Evolutionary conservation across 2,888 invertebrate species (phyloP).

Genomic region (Alviniconcha strummeri): DNA sequence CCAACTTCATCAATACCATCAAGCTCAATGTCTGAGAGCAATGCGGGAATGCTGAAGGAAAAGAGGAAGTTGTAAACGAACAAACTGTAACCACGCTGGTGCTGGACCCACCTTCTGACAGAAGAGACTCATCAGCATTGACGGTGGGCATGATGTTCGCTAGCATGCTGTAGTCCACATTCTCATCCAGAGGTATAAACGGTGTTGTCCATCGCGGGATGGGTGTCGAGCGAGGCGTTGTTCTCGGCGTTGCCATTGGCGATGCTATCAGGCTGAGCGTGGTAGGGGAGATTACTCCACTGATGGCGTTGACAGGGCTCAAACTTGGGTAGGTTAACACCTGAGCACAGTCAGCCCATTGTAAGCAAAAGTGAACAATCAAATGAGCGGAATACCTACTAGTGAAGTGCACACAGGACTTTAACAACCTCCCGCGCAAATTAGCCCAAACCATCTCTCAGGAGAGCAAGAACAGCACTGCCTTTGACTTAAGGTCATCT

Average conservation of each 20-base stretch:
- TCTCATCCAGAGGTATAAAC: constrained; percentile 91
- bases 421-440: too few relatives aligned
- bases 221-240: constrained; percentile 77
- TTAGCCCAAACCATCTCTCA: too few relatives aligned
- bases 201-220: constrained; percentile 88
- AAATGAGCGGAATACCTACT: not conserved
- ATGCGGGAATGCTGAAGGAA: too few relatives aligned
- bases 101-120: constrained; percentile 73
- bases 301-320: constrained; percentile 87
- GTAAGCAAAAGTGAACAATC: not conserved
- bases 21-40: too few relatives aligned
- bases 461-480: too few relatives aligned
- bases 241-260: constrained; percentile 77
- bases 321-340: constrained; percentile 93
- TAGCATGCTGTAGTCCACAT: constrained; percentile 88
- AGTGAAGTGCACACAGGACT: too few relatives aligned
- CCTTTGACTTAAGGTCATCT: too few relatives aligned
- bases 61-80: too few relatives aligned
- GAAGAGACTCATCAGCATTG: constrained; percentile 78
- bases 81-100: too few relatives aligned
- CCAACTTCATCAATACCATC: too few relatives aligned
- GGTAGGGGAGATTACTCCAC: constrained; percentile 90
- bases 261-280: constrained; percentile 88
- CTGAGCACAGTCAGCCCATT: constrained; percentile 76
- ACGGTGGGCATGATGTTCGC: constrained; percentile 80